Evolutionary conservation across 2,113 vertebrate genomes (phyloP), one percentile per base, ranked within the genome.

Genomic region (Calyptommatus sinebrachiatus): DNA sequence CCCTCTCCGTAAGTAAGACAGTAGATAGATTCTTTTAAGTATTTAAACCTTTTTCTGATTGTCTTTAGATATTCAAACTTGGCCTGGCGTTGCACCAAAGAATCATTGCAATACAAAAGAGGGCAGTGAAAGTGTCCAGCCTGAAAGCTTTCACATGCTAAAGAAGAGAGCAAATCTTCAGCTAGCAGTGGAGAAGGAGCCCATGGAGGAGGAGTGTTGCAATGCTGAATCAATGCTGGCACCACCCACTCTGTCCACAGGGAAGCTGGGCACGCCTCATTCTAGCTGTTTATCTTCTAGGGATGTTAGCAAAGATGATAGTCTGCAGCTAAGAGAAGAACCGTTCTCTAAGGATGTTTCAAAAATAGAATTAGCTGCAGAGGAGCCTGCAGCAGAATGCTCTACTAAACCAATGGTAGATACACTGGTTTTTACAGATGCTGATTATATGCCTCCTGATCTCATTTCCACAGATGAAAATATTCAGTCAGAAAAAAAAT

Each of bases 151-250:
- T 14, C 83, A 86, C 77, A 2, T 45, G 2, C 88, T 76, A 78
- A n/a, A 29, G 1, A 90, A 81, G 75, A 81, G 86, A 80, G 83
- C 1, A 6, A 71, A 80, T 48, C 82, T 77, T 68, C 8, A 28
- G 14, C 84, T 77, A 78, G 74, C 89, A 88, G 83, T 87, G 31
- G 88, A 85, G 26, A 85, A 86, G 86, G 81, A 77, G 91, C 93
- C 84, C 90, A 81, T 68, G 87, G 91, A 91, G 92, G 94, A 94
- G 92, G 94, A 84, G 81, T 88, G 68, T 79, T 29, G 89, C 94
- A 85, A 79, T 57, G 35, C 83, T 61, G 89, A 72, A 69, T 85
- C 90, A 67, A 71, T 83, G 0, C 4, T 72, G 70, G 86, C 92
- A 87, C 88, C 79, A 80, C 92, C 91, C 91, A 83, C 90, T 91